phyloP scores from a whole-genome alignment of 2,797 vertebrate species.

The Rachycentron canadum region DNA sequence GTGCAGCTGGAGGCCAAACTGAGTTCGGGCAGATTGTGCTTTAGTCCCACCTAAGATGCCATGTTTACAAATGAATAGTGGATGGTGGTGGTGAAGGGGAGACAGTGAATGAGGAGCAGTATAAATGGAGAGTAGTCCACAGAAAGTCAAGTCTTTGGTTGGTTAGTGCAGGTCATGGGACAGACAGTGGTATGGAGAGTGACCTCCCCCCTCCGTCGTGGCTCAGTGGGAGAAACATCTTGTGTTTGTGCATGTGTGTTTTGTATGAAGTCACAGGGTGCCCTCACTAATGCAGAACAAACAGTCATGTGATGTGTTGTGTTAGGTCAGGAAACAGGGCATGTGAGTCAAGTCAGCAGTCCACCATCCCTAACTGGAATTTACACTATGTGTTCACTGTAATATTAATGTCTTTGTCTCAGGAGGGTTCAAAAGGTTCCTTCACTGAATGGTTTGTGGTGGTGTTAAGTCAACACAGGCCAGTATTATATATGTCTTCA shows the following conservation, averaged over 20 bases:
- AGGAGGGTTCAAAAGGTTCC: constrained; percentile 4
- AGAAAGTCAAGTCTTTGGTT: background rate
- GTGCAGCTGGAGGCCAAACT: background rate
- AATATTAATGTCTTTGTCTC: background rate
- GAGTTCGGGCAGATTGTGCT: constrained; percentile 6
- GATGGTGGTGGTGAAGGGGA: background rate
- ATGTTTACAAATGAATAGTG: background rate
- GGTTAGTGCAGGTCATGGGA: constrained; percentile 22
- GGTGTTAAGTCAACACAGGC: background rate
- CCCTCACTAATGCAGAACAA: background rate
- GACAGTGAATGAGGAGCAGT: background rate
- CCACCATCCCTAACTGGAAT: background rate
- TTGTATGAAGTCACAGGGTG: constrained; percentile 44
- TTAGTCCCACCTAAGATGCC: background rate
- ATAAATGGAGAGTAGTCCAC: background rate
- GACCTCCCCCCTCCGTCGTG: constrained; percentile 4
- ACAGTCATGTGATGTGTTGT: constrained; percentile 19
- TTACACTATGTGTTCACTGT: background rate
- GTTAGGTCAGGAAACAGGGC: constrained; percentile 28
- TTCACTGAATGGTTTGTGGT: background rate
- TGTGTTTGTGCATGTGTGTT: constrained; percentile 30
- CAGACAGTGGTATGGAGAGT: background rate
- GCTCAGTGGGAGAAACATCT: constrained; percentile 24
- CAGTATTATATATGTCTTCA: background rate
- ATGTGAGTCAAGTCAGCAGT: constrained; percentile 22